These are phyloP conservation scores for Myotis brandtii DNA, from an alignment of 2,113 vertebrate genomes.

Conservation along the genomic window DNA sequence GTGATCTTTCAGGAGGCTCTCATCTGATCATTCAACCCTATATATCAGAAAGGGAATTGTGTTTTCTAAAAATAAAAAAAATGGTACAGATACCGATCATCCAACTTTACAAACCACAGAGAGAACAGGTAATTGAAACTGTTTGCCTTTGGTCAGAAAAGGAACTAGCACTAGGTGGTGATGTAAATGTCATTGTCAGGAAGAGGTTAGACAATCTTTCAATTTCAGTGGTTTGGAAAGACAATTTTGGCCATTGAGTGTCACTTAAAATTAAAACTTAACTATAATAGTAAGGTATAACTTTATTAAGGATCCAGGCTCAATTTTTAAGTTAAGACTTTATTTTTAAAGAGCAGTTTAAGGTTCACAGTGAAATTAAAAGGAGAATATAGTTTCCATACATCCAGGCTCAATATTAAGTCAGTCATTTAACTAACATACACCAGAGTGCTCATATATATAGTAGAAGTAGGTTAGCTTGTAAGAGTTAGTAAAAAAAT, in stretches of 20 bases:
- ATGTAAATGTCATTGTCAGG: background rate
- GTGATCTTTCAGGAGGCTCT: background rate
- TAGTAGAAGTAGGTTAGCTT: background rate
- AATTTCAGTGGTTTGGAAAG: background rate
- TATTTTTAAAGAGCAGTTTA: background rate
- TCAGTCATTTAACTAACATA: constrained; percentile 30
- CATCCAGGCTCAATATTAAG: background rate
- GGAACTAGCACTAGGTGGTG: background rate
- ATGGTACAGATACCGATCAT: background rate
- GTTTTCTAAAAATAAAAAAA: constrained; percentile 22
- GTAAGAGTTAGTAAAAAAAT: constrained; percentile 36
- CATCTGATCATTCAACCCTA: background rate
- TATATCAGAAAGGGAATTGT: background rate
- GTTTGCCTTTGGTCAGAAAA: background rate
- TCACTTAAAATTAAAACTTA: constrained; percentile 27
- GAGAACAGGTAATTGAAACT: background rate
- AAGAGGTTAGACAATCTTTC: constrained; percentile 16
- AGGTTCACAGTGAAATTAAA: background rate
- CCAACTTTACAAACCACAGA: background rate
- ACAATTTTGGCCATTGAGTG: background rate
- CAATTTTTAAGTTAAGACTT: background rate
- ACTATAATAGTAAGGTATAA: background rate
- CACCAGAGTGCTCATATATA: background rate
- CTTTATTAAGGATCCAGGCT: background rate
- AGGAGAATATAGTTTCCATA: background rate